phyloP scores from a whole-genome alignment of 2,797 vertebrate genomes.

The Xenopus petersii region DNA sequence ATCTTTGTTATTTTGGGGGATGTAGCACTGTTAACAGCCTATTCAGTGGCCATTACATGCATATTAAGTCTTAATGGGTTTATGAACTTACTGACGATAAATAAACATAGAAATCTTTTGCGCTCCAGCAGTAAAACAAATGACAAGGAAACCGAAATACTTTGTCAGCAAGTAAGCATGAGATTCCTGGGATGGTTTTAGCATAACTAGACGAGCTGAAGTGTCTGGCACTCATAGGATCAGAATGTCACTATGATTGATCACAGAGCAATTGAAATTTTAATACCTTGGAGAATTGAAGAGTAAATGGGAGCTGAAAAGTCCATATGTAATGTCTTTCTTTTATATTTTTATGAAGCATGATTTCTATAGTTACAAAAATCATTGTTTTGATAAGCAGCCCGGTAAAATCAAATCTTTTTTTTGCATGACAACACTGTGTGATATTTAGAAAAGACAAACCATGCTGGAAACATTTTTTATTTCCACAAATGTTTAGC shows the following conservation, averaged over 20 bases:
- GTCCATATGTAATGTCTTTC: conserved; percentile 14
- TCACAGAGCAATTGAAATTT: conserved; percentile 44
- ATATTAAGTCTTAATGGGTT: conserved; percentile 38
- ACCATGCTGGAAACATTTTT: no score
- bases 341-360: background rate
- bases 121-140: conserved; percentile 30
- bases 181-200: conserved; percentile 50
- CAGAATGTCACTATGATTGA: conserved; percentile 48
- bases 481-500: no score
- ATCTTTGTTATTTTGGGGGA: no score
- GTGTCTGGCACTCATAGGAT: conserved; percentile 19
- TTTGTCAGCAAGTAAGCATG: conserved; percentile 34
- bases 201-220: conserved; percentile 45
- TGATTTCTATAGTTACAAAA: no score
- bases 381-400: no score
- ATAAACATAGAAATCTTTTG: conserved; percentile 44
- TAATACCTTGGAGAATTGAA: conserved; percentile 43
- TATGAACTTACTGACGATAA: conserved; percentile 44
- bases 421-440: no score
- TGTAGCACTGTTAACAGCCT: background rate
- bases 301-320: conserved; percentile 18
- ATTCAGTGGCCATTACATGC: conserved; percentile 25
- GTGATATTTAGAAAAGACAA: no score
- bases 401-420: no score
- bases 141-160: conserved; percentile 47